Conservation (phyloP, 2,888 invertebrate species). For the Invenusta paracnida region DNA sequence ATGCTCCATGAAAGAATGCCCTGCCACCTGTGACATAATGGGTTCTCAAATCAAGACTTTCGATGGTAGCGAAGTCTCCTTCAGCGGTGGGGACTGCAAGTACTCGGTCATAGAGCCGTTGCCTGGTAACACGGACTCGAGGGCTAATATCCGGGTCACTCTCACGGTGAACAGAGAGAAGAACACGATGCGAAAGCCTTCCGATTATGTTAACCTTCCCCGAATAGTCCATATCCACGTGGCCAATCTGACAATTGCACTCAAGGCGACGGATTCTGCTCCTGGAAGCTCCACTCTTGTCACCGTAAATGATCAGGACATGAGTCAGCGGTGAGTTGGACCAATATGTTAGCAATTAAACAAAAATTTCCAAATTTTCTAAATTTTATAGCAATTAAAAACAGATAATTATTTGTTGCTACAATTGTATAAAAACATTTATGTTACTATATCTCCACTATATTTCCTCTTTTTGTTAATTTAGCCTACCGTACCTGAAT, state of each 20-base stretch:
- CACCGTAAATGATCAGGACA: conserved; percentile 22
- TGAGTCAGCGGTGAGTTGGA: neutral
- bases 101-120: conserved; percentile 48
- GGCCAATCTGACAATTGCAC: neutral
- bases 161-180: conserved; percentile 33
- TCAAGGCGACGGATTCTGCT: conserved; percentile 23
- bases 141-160: conserved; percentile 33
- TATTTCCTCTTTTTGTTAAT: neutral
- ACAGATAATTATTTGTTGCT: too few relatives aligned
- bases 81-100: conserved; percentile 44
- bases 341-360: too few relatives aligned
- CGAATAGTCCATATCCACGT: conserved; percentile 23
- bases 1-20: conserved; percentile 50
- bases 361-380: too few relatives aligned
- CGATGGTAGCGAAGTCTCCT: conserved; percentile 50
- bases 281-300: conserved; percentile 30
- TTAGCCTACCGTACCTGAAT: conserved; percentile 33
- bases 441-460: too few relatives aligned
- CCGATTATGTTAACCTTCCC: conserved; percentile 33
- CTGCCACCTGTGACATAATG: conserved; percentile 50
- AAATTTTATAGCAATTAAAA: too few relatives aligned
- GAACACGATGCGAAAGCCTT: too few relatives aligned
- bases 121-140: neutral
- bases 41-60: conserved; percentile 53
- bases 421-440: too few relatives aligned